phyloP scores from a whole-genome alignment of 2,888 invertebrate species.

The Pheosia tremula region DNA sequence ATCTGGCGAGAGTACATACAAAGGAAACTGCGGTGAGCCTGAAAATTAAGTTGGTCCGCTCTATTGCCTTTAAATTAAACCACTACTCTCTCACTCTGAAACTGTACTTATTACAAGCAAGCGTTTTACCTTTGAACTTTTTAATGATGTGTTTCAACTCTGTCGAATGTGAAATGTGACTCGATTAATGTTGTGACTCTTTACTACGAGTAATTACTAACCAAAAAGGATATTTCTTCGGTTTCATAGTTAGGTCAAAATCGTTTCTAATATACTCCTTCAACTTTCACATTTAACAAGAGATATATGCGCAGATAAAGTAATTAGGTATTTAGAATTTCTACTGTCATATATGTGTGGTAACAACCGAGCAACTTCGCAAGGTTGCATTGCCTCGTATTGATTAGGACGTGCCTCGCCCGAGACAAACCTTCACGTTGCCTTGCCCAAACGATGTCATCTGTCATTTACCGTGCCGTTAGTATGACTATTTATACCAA shows the following conservation, averaged over 20 bases:
- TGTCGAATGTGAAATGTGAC: conserved; percentile 23
- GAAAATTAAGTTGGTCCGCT: conserved; percentile 80
- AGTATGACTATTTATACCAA: too few relatives aligned
- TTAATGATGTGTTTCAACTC: conserved; percentile 33
- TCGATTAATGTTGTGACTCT: not conserved
- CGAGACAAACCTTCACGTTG: too few relatives aligned
- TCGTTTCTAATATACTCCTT: not conserved
- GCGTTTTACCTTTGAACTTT: conserved; percentile 46
- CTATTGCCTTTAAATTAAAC: conserved; percentile 80
- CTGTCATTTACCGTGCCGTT: too few relatives aligned
- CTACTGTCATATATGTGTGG: too few relatives aligned
- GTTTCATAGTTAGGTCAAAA: not conserved
- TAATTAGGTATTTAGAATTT: too few relatives aligned
- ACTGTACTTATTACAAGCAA: conserved; percentile 46
- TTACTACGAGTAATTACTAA: not conserved
- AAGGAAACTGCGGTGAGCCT: conserved; percentile 79
- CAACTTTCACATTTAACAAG: too few relatives aligned
- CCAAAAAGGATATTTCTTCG: not conserved
- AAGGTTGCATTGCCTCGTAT: too few relatives aligned
- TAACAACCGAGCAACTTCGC: too few relatives aligned
- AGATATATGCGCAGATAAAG: too few relatives aligned
- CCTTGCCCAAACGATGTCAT: too few relatives aligned
- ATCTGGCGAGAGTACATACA: conserved; percentile 72
- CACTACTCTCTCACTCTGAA: conserved; percentile 48
- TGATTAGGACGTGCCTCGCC: too few relatives aligned